These are phyloP conservation scores for Troides helena DNA, from an alignment of 2,888 invertebrate species.

Conservation along the genomic window DNA sequence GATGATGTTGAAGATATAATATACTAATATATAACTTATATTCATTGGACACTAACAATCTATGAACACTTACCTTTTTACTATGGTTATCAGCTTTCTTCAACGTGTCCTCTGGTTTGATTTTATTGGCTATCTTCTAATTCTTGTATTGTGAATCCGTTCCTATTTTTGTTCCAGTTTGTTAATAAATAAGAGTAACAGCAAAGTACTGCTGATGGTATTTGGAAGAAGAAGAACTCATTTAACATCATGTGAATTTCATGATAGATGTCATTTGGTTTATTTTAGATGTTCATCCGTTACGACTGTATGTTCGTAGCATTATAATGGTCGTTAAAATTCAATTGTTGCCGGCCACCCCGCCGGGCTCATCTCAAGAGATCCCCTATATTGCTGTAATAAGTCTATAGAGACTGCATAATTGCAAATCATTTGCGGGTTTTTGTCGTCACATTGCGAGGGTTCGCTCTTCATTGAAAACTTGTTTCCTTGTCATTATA, in stretches of 20 bases:
- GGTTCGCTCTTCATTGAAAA: slow-evolving; percentile 13
- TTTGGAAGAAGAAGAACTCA: too few species aligned
- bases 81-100: too few species aligned
- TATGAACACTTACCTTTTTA: too few species aligned
- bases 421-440: slow-evolving; percentile 78
- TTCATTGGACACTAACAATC: too few species aligned
- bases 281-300: slow-evolving; percentile 15
- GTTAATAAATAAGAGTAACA: too few species aligned
- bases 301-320: slow-evolving; percentile 46
- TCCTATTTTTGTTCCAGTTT: too few species aligned
- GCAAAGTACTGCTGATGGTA: too few species aligned
- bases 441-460: slow-evolving; percentile 43
- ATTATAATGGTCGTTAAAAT: slow-evolving; percentile 76
- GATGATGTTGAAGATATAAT: too few species aligned
- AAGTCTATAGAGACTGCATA: slow-evolving; percentile 77
- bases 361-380: slow-evolving; percentile 46
- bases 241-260: neutral
- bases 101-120: too few species aligned
- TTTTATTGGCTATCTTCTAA: too few species aligned
- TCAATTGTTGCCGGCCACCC: slow-evolving; percentile 74
- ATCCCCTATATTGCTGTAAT: slow-evolving; percentile 68
- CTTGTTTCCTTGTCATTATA: slow-evolving; percentile 14
- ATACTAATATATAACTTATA: too few species aligned
- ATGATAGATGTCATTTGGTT: neutral
- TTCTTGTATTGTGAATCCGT: too few species aligned